Conservation (phyloP, 1,140 invertebrate species). For the Macrocentrus cingulum region DNA sequence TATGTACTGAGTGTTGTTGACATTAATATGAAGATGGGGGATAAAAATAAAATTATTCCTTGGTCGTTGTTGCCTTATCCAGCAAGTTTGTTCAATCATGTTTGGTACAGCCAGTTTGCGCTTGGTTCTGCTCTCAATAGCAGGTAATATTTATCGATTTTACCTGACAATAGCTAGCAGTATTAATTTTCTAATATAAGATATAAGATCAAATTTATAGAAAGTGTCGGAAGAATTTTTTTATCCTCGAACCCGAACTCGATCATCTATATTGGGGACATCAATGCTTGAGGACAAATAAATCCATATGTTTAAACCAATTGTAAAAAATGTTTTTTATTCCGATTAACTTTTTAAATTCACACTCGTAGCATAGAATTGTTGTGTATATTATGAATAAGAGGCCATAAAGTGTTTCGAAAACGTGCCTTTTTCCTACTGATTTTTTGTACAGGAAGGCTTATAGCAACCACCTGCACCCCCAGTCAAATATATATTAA, state of each 20-base stretch:
- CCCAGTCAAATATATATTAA: no score
- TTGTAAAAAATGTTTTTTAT: no score
- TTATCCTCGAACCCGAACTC: not conserved
- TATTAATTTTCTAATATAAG: no score
- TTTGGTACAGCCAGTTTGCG: slow-evolving; percentile 54
- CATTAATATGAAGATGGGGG: slow-evolving; percentile 46
- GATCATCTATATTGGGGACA: slow-evolving; percentile 9
- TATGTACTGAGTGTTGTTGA: slow-evolving; percentile 4
- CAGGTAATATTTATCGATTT: slow-evolving; percentile 47
- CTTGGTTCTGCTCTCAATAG: slow-evolving; percentile 48
- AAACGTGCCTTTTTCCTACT: not conserved
- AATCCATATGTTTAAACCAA: not conserved
- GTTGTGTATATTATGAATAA: no score
- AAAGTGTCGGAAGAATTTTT: no score
- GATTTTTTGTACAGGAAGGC: not conserved
- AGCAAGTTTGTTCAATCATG: slow-evolving; percentile 50
- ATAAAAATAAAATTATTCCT: slow-evolving; percentile 53
- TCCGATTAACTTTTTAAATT: no score
- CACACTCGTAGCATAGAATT: no score
- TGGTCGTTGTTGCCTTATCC: slow-evolving; percentile 53
- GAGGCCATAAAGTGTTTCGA: no score
- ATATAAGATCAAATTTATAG: no score
- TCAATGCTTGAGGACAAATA: slow-evolving; percentile 22
- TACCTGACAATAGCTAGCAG: no score
- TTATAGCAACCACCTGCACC: not conserved